A percentile compares a stretch with the other conserved stretches of the same genome.
Evolutionary conservation across 2,888 invertebrate species (phyloP).

Genomic region (Yponomeuta plumbellus): DNA sequence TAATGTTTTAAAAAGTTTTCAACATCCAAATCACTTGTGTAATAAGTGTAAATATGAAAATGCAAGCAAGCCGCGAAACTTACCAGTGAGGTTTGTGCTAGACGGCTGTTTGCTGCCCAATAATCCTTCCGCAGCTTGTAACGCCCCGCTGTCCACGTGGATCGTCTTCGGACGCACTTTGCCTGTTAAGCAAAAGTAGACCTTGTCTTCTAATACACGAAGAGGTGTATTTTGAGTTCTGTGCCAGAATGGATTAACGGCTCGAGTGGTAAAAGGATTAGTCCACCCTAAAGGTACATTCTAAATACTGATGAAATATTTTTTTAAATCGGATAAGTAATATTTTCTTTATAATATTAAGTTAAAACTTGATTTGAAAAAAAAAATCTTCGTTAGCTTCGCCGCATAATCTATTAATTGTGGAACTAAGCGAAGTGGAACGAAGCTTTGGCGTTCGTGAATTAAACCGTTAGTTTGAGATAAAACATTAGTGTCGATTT

Average conservation of each 20-base stretch:
- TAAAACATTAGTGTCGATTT: not conserved
- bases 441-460: not conserved
- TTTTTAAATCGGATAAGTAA: not conserved
- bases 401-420: no score
- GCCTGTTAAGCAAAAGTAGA: not conserved
- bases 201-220: not conserved
- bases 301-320: no score
- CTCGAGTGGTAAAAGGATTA: not conserved
- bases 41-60: not conserved
- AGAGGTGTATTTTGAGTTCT: not conserved
- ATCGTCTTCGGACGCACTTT: constrained; percentile 86
- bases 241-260: not conserved
- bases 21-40: no score
- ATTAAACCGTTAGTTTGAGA: not conserved
- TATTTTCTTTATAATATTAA: no score
- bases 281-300: not conserved
- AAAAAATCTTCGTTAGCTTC: no score
- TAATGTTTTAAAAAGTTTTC: no score
- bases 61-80: constrained; percentile 21
- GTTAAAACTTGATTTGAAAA: no score
- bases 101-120: constrained; percentile 87
- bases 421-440: no score
- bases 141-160: constrained; percentile 88
- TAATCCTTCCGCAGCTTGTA: constrained; percentile 86
- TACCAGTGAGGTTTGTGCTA: constrained; percentile 88